Evolutionary conservation across 2,888 invertebrate genomes (phyloP), one percentile per base, ranked within the genome.

Genomic region (Pseudococcus longispinus): DNA sequence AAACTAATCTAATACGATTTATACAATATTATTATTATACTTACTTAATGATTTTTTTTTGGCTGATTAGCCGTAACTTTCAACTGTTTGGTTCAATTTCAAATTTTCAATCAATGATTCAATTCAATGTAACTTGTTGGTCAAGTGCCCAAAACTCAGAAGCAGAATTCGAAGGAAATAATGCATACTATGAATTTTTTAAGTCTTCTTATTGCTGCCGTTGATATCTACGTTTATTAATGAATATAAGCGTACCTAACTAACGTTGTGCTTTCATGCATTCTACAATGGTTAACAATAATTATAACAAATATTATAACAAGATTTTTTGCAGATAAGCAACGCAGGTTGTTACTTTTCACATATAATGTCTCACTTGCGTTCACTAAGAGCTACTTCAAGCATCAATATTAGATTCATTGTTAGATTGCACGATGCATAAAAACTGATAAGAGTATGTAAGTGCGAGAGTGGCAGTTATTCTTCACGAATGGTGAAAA

Each of bases 241-340:
- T 37, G 37, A 37, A 5, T 32, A 2, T 37, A 9, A 37, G 37
- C 37, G 9, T 37, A 37, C 37, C 37, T 37, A 46, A 13, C 11
- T 46, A 46, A 46, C 29, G 70, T 29, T 70, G 29, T 29, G 70
- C 70, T 70, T 70, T 70, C 70, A 29, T 70, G 70, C 70, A 70
- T 29, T 70, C 70, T 18, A 29, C 32, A 29, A 70, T 26, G 26
- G 65, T 70, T 70, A 70, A 70, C 70, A 70, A 23, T 60, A 60
- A 70, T 70, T 70, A 70, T 70, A 32, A 32, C 70, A 70, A 70
- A 70, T 70, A 70, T 70, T 70, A 29, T 29, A 32, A 70, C 29
- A 70, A 70, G 70, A 70, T 70, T 70, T 70, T 29, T 70, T 15
- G 18, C 9, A 70, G 70, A 70, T 70, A 70, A 70, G 70, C 5